Conservation (phyloP, 2,888 invertebrate genomes). For the Hoplodrina ambigua region DNA sequence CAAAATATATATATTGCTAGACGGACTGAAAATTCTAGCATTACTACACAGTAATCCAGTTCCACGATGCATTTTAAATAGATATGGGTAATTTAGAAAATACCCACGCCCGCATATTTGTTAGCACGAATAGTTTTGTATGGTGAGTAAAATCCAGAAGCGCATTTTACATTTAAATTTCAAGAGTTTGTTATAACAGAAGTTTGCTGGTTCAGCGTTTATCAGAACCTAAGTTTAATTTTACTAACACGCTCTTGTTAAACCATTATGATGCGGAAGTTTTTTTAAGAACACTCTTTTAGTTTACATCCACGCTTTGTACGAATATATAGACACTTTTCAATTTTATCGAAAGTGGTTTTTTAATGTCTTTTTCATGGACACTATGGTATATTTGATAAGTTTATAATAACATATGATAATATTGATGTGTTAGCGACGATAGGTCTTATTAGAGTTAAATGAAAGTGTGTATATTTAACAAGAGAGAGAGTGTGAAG, state of each 20-base stretch:
- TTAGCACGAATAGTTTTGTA: conserved; percentile 23
- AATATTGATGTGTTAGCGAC: too few species aligned
- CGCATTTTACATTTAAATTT: conserved; percentile 32
- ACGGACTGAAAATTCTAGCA: neutral
- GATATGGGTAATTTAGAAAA: conserved; percentile 25
- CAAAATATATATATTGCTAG: too few species aligned
- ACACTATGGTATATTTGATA: too few species aligned
- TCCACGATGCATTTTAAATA: conserved; percentile 15
- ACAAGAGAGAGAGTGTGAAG: too few species aligned
- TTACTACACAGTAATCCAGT: neutral
- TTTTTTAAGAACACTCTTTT: neutral
- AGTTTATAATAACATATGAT: too few species aligned
- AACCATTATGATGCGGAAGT: neutral
- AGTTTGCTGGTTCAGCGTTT: neutral
- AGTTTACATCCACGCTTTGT: neutral
- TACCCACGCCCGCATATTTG: conserved; percentile 21
- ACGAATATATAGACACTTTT: too few species aligned
- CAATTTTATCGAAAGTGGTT: too few species aligned
- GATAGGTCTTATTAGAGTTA: too few species aligned
- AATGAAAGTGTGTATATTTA: too few species aligned
- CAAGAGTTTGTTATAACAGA: conserved; percentile 14
- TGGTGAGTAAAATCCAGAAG: conserved; percentile 15
- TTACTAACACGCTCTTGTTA: neutral
- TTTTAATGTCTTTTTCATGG: too few species aligned
- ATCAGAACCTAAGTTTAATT: conserved; percentile 1